Evolutionary conservation across 2,888 invertebrate genomes (phyloP).

Genomic region (Napeogenes inachia): DNA sequence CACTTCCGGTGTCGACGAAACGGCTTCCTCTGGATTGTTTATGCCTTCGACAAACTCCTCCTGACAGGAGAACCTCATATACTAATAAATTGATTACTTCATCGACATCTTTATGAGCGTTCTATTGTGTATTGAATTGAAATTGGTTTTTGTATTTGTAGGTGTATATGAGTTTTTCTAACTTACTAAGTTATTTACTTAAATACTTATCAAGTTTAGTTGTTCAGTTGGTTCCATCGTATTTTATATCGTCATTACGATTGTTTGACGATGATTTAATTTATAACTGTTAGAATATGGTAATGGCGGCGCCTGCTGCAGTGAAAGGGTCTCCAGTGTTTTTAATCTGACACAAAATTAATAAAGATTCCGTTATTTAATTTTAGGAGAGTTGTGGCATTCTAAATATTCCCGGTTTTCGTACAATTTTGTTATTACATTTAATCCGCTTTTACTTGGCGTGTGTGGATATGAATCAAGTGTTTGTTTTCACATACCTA

Average conservation of each 20-base stretch:
- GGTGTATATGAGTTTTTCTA: not conserved
- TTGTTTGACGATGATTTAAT: slow-evolving; percentile 47
- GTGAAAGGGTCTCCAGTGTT: slow-evolving; percentile 52
- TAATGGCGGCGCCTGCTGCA: slow-evolving; percentile 51
- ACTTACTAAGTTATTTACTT: not conserved
- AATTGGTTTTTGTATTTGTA: not conserved
- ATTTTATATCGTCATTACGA: slow-evolving; percentile 29
- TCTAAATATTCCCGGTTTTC: slow-evolving; percentile 32
- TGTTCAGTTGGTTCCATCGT: not conserved
- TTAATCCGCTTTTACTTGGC: slow-evolving; percentile 39
- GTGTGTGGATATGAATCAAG: slow-evolving; percentile 37
- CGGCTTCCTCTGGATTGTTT: slow-evolving; percentile 69
- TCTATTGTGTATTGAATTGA: too few species aligned
- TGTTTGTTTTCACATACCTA: slow-evolving; percentile 38
- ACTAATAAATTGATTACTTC: slow-evolving; percentile 9
- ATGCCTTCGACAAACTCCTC: slow-evolving; percentile 48
- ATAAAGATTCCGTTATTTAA: slow-evolving; percentile 57
- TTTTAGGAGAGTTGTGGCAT: slow-evolving; percentile 42
- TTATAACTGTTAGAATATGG: slow-evolving; percentile 63
- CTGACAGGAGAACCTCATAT: slow-evolving; percentile 23
- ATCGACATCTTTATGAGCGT: not conserved
- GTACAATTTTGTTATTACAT: slow-evolving; percentile 41
- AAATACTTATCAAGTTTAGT: not conserved
- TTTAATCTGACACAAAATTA: slow-evolving; percentile 64
- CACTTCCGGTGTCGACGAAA: slow-evolving; percentile 67